Conservation (phyloP, 2,113 vertebrate species). For the Barnardius zonarius region DNA sequence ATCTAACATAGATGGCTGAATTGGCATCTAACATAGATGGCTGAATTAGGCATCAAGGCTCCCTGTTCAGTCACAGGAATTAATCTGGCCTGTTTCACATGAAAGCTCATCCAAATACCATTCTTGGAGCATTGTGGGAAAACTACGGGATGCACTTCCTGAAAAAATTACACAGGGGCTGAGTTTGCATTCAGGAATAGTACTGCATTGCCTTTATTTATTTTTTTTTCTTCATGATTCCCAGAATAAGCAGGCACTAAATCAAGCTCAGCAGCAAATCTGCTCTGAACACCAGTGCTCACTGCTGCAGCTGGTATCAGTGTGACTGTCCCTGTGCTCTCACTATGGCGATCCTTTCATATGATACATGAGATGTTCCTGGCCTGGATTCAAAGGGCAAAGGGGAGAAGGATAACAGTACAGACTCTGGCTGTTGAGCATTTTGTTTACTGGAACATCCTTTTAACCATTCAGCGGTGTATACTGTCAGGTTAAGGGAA, state of each 20-base stretch:
- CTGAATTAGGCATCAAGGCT: not conserved
- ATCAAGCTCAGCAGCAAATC: not conserved
- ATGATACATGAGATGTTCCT: conserved; percentile 17
- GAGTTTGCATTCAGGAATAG: not conserved
- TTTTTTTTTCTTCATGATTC: not conserved
- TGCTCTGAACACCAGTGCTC: not conserved
- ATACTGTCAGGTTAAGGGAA: not conserved
- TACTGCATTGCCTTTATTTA: not conserved
- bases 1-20: not conserved
- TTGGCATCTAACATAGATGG: not conserved
- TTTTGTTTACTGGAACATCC: conserved; percentile 47
- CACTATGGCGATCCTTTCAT: not conserved
- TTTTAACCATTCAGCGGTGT: conserved; percentile 27
- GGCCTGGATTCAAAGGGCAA: conserved; percentile 44
- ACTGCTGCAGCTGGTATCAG: not conserved
- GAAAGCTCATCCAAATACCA: not conserved
- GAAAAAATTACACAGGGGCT: not conserved
- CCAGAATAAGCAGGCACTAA: not conserved
- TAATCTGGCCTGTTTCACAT: not conserved
- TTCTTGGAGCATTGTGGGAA: not conserved
- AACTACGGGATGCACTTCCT: not conserved
- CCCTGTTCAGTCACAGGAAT: not conserved
- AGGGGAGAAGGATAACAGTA: conserved; percentile 28
- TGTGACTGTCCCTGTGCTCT: not conserved
- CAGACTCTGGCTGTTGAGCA: not conserved